Conservation (phyloP, 2,888 invertebrate species). For the Orchesellides sinensis region DNA sequence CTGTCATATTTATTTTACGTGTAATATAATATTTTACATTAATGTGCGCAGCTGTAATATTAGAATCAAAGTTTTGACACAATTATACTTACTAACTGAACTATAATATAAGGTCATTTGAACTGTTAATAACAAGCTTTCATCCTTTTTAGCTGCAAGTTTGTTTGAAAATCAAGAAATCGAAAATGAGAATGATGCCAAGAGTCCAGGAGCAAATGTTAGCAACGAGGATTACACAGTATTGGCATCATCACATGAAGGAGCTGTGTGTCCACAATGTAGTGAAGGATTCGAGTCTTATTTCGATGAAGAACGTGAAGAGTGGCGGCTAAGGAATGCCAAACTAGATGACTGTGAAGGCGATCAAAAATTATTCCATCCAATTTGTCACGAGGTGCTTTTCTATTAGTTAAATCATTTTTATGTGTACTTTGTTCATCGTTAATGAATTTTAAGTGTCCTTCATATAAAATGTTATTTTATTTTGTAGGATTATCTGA, state of each 20-base stretch:
- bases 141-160: conserved; percentile 84
- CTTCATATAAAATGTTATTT: neutral
- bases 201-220: conserved; percentile 77
- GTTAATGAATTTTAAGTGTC: neutral
- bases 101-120: too few relatives aligned
- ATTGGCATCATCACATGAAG: conserved; percentile 79
- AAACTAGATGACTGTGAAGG: conserved; percentile 79
- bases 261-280: conserved; percentile 90
- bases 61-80: too few relatives aligned
- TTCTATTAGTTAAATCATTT: neutral
- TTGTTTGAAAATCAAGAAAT: conserved; percentile 87
- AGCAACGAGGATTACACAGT: conserved; percentile 79
- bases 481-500: conserved; percentile 65
- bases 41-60: too few relatives aligned
- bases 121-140: neutral
- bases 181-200: conserved; percentile 76
- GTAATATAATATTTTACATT: too few relatives aligned
- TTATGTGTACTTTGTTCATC: neutral
- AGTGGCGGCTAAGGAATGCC: conserved; percentile 95
- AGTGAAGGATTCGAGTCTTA: conserved; percentile 95
- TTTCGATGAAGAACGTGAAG: conserved; percentile 97
- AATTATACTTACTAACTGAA: too few relatives aligned
- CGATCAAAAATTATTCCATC: conserved; percentile 88
- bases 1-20: too few relatives aligned
- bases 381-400: conserved; percentile 83